These are phyloP conservation scores for Calliscelio sp. DNA, from an alignment of 2,888 invertebrate genomes.

Conservation along the genomic window DNA sequence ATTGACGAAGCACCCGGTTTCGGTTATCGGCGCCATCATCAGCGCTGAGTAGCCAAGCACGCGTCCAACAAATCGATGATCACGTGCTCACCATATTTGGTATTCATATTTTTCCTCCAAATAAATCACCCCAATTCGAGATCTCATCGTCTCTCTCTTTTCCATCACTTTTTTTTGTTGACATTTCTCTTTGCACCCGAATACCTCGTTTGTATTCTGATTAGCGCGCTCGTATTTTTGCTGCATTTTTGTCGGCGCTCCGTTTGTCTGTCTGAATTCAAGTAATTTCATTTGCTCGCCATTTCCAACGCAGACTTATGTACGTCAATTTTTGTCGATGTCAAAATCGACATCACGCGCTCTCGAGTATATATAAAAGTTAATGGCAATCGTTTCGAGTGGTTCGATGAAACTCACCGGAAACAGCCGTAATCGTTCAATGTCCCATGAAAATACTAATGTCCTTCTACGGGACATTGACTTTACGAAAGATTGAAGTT, in stretches of 20 bases:
- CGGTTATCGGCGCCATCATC: conserved; percentile 57
- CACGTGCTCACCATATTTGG: too few relatives aligned
- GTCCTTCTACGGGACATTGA: conserved; percentile 63
- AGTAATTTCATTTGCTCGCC: not conserved
- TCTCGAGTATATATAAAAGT: conserved; percentile 6
- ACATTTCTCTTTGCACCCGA: conserved; percentile 16
- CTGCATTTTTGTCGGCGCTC: not conserved
- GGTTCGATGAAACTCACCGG: conserved; percentile 34
- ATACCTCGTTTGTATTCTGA: conserved; percentile 36
- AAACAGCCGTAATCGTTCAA: conserved; percentile 56
- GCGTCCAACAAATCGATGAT: too few relatives aligned
- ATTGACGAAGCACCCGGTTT: conserved; percentile 61
- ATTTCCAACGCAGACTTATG: not conserved
- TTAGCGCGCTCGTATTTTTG: conserved; percentile 1
- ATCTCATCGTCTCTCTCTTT: too few relatives aligned
- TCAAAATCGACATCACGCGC: not conserved
- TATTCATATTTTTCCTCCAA: conserved; percentile 1
- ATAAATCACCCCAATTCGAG: too few relatives aligned
- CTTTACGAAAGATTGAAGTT: conserved; percentile 59
- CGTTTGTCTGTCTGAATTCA: too few relatives aligned
- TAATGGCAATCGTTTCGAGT: conserved; percentile 13
- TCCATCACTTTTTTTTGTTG: too few relatives aligned
- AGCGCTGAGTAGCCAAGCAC: conserved; percentile 25
- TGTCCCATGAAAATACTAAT: conserved; percentile 64
- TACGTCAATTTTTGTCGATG: conserved; percentile 21